Evolutionary conservation across 2,113 vertebrate genomes (phyloP).

Genomic region (Oceanites oceanicus): DNA sequence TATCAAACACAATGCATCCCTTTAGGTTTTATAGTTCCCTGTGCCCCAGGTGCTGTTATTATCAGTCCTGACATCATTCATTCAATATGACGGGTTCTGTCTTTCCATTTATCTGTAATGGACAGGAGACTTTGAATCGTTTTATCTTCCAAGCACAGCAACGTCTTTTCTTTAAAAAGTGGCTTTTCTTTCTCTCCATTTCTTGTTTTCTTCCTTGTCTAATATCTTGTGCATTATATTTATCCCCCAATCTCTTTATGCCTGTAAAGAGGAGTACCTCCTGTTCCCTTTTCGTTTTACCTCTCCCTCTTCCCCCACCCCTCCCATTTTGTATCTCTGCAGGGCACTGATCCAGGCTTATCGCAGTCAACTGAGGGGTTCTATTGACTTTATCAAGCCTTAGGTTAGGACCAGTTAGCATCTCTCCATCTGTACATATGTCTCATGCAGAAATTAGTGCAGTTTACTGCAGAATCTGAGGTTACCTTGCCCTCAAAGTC

Average conservation of each 20-base stretch:
- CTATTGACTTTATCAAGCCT: background rate
- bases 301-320: background rate
- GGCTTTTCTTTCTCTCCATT: background rate
- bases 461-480: background rate
- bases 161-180: slow-evolving; percentile 30
- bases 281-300: background rate
- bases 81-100: slow-evolving; percentile 34
- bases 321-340: background rate
- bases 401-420: background rate
- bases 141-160: slow-evolving; percentile 44
- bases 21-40: slow-evolving; percentile 39
- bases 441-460: background rate
- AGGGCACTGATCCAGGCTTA: background rate
- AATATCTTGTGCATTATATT: background rate
- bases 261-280: background rate
- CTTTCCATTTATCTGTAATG: slow-evolving; percentile 57
- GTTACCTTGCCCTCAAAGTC: background rate
- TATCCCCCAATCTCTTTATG: background rate
- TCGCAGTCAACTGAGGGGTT: background rate
- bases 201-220: slow-evolving; percentile 3
- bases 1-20: slow-evolving; percentile 32
- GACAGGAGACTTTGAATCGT: slow-evolving; percentile 48
- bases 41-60: slow-evolving; percentile 22
- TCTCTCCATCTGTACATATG: background rate
- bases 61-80: slow-evolving; percentile 39